Evolutionary conservation across 2,113 vertebrate species (phyloP), one percentile per base, ranked within the genome.

Genomic region (Zapus hudsonius): DNA sequence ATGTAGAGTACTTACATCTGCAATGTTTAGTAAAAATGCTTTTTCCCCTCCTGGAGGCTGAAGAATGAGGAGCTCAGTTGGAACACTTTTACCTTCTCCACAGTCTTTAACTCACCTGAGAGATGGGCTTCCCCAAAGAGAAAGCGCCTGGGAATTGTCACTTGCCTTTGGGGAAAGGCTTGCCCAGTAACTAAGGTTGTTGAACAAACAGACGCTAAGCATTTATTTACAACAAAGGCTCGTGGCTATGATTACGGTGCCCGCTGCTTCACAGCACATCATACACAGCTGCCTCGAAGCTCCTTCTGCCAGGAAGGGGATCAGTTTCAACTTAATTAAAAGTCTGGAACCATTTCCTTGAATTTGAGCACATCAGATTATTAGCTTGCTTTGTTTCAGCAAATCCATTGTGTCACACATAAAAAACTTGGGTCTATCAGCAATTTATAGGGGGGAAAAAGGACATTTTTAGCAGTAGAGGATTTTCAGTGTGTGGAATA

Each of bases 121-220:
- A 94, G 74, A 86, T 47, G 76, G 61, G 63, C 36, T 95, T 89
- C 72, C 52, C 70, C 38, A 59, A 81, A 78, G 89, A 61, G 59
- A 94, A 91, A 63, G 42, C 91, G 57, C 95, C 57, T 64, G 95
- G 86, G 94, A 91, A 94, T 88, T 89, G 89, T 87, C 90, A 80
- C 69, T 87, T 78, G 78, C 90, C 88, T 95, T 87, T 94, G 69
- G 84, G 81, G 66, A 78, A 92, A 91, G 84, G 42, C 89, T 96
- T 82, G 64, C 66, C 33, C 36, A 88, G 94, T 94, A 79, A 95
- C 93, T 87, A 84, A 87, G 61, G 72, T n/a, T 87, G 76, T 59
- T 89, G 73, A n/a, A 40, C 95, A 93, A 96, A 96, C 93, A 95
- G 81, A 92, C 15, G 31, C 66, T 89, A 89, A 73, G n/a, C 44